Evolutionary conservation across 2,113 vertebrate species (phyloP).

Genomic region (Sceloporus undulatus): DNA sequence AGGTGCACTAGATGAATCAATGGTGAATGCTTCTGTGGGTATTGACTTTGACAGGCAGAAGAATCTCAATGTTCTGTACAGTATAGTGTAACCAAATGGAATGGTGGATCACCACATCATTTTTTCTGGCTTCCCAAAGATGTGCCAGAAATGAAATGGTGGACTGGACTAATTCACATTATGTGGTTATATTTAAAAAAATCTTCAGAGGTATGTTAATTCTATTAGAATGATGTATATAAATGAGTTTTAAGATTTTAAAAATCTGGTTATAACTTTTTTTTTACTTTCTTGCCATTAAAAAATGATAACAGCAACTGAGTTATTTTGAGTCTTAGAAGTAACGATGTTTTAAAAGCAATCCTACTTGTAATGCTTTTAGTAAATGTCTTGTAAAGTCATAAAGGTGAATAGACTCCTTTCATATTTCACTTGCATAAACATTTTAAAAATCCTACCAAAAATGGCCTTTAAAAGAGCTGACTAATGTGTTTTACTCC

Average conservation of each 20-base stretch:
- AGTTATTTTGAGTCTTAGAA: neutral
- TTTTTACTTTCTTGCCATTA: neutral
- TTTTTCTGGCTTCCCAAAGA: neutral
- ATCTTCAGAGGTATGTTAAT: neutral
- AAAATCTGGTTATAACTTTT: neutral
- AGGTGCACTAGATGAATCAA: neutral
- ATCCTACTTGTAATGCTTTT: neutral
- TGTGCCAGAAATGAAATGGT: neutral
- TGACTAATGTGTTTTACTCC: neutral
- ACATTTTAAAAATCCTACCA: neutral
- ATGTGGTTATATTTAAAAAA: neutral
- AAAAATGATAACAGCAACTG: neutral
- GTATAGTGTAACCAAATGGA: neutral
- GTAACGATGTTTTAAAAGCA: neutral
- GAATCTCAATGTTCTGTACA: neutral
- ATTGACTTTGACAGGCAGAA: neutral
- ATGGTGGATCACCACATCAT: neutral
- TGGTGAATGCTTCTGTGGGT: neutral
- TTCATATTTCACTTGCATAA: neutral
- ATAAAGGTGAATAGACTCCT: neutral
- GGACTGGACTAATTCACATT: neutral
- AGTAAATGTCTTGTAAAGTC: neutral
- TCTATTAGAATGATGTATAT: neutral
- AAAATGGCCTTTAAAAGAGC: neutral
- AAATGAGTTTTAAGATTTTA: neutral